Evolutionary conservation across 2,113 vertebrate genomes (phyloP).

Genomic region (Bathybates hornii): DNA sequence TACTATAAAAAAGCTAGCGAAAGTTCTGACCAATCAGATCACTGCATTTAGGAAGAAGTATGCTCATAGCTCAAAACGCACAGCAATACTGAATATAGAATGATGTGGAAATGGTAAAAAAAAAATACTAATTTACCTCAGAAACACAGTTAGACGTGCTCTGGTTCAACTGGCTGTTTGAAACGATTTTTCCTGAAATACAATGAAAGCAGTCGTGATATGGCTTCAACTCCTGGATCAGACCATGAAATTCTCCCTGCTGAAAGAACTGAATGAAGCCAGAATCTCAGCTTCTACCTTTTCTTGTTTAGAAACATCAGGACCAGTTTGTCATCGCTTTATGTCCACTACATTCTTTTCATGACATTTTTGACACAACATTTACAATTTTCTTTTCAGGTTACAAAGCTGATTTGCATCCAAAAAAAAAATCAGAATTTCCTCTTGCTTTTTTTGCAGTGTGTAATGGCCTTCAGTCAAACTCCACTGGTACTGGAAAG

Average conservation of each 20-base stretch:
- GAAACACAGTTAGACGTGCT: not conserved
- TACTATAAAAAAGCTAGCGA: not conserved
- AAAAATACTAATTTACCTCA: not conserved
- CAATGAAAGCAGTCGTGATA: not conserved
- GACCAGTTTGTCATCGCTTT: not conserved
- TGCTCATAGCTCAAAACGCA: not conserved
- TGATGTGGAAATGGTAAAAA: not conserved
- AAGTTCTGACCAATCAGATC: not conserved
- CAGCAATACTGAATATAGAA: not conserved
- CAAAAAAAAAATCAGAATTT: not conserved
- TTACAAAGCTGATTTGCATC: not conserved
- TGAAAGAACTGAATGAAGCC: not conserved
- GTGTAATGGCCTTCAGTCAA: not conserved
- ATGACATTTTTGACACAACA: not conserved
- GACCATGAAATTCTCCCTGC: not conserved
- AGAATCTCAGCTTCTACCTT: not conserved
- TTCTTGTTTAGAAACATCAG: not conserved
- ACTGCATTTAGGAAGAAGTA: not conserved
- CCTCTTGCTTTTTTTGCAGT: not conserved
- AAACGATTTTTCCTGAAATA: not conserved
- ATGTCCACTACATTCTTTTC: not conserved
- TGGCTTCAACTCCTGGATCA: not conserved
- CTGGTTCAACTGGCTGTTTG: not conserved
- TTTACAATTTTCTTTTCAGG: not conserved
- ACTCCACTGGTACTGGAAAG: not conserved